Evolutionary conservation across 2,888 invertebrate species (phyloP), one percentile per base, ranked within the genome.

Genomic region (Protonemura montana): DNA sequence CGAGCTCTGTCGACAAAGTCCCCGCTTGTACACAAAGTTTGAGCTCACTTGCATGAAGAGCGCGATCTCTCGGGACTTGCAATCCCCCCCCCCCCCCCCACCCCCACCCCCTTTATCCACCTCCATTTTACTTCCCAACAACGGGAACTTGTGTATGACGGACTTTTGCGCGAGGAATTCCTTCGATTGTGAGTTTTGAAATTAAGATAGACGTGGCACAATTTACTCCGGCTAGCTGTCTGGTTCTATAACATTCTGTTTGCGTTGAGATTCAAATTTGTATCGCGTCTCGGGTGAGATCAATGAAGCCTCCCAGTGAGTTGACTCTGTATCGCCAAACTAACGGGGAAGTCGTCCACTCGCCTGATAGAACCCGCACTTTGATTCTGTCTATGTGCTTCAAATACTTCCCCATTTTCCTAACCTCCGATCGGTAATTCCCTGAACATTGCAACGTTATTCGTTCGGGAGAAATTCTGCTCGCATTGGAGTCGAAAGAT

Each of bases 1-100:
- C 59, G 59, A n/a, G n/a, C 59, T 59, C 1, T 21, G 59, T 59
- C 59, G 7, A 59, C 59, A 59, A 59, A 59, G 59, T 59, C 59
- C 59, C 10, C 59, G 59, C 81, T 81, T 81, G 78, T 78, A 78
- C 30, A 29, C 81, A 81, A 81, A 81, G 81, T 81, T 81, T 81
- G 28, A 30, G 30, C 30, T 81, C 81, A 30, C 81, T 29, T 81
- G 81, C 30, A 81, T 30, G 81, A n/a, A 81, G 28, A 7, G 27
- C 35, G 3, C 81, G 81, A 81, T 30, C 81, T 29, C 81, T 6
- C 2, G 81, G 81, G 81, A 81, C 30, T n/a, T n/a, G n/a, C n/a
- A n/a, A n/a, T n/a, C n/a, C n/a, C n/a, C n/a, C n/a, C n/a, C n/a
- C n/a, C n/a, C n/a, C 13, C 80, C 7, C 26, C 16, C 80, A n/a